Conservation (phyloP, 2,888 invertebrate species). For the Neelides folsomi region DNA sequence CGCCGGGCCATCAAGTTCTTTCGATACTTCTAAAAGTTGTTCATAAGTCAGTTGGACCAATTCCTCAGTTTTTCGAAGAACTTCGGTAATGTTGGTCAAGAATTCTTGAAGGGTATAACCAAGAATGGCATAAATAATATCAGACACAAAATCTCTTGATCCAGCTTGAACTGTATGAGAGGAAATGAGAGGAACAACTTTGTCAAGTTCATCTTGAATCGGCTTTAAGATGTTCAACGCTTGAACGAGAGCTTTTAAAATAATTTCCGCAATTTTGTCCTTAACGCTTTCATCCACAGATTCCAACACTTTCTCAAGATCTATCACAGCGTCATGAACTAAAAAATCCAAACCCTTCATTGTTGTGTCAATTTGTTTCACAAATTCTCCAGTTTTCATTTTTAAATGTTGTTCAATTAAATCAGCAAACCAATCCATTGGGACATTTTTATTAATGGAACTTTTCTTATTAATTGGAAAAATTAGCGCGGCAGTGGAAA, state of each 20-base stretch:
- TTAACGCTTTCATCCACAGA: slow-evolving; percentile 3
- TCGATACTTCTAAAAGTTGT: too few species aligned
- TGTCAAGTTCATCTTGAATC: slow-evolving; percentile 5
- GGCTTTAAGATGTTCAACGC: slow-evolving; percentile 5
- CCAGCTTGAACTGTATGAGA: not conserved
- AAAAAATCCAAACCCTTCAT: not conserved
- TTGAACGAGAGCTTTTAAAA: slow-evolving; percentile 2
- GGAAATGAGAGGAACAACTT: slow-evolving; percentile 11
- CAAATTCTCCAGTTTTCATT: slow-evolving; percentile 8
- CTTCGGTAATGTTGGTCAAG: slow-evolving; percentile 4
- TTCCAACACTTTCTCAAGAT: not conserved
- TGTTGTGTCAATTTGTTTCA: slow-evolving; percentile 3
- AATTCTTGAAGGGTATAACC: slow-evolving; percentile 16
- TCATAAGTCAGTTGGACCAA: too few species aligned
- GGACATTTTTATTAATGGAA: too few species aligned
- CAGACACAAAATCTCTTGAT: not conserved
- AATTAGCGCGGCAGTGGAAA: too few species aligned
- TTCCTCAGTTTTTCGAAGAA: not conserved
- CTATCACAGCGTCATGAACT: not conserved
- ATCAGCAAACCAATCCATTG: slow-evolving; percentile 10
- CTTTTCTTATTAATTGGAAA: too few species aligned
- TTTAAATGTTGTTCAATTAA: slow-evolving; percentile 4
- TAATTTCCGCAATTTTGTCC: slow-evolving; percentile 5
- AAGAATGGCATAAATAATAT: slow-evolving; percentile 15
- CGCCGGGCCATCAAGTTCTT: too few species aligned